A percentile compares a stretch with the other conserved stretches of the same genome.
phyloP scores from a whole-genome alignment of 2,113 vertebrate species.

The Nibea coibor region DNA sequence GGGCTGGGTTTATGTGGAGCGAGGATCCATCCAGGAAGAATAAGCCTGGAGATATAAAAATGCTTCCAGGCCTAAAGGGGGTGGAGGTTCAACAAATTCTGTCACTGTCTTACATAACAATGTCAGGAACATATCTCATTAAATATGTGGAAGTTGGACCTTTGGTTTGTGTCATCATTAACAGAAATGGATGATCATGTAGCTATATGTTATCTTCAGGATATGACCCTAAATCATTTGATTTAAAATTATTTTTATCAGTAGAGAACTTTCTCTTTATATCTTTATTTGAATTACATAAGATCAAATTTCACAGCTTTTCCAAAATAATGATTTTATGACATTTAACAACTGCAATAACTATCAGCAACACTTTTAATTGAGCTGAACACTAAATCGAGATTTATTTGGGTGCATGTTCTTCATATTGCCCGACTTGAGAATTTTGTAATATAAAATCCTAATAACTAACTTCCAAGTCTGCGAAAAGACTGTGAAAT shows the following conservation, averaged over 20 bases:
- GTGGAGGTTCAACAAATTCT: not conserved
- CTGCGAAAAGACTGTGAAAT: not conserved
- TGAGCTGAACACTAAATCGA: too few species aligned
- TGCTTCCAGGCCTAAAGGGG: not conserved
- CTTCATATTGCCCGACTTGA: not conserved
- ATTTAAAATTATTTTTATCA: not conserved
- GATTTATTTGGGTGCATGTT: not conserved
- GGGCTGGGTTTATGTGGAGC: constrained; percentile 64
- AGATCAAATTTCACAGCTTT: not conserved
- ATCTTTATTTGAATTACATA: not conserved
- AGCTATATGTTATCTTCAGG: not conserved
- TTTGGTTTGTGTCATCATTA: constrained; percentile 1
- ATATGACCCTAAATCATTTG: not conserved
- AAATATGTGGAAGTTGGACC: not conserved
- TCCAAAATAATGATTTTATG: not conserved
- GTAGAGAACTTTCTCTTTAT: not conserved
- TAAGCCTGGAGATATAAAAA: constrained; percentile 23
- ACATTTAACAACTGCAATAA: not conserved
- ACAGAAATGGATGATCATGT: not conserved
- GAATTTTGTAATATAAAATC: not conserved
- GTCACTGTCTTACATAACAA: not conserved
- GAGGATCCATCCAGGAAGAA: constrained; percentile 48
- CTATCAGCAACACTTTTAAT: not conserved
- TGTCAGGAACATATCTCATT: not conserved
- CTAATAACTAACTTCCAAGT: not conserved